Evolutionary conservation across 2,888 invertebrate genomes (phyloP), one percentile per base, ranked within the genome.

Genomic region (Orthosia gothica): DNA sequence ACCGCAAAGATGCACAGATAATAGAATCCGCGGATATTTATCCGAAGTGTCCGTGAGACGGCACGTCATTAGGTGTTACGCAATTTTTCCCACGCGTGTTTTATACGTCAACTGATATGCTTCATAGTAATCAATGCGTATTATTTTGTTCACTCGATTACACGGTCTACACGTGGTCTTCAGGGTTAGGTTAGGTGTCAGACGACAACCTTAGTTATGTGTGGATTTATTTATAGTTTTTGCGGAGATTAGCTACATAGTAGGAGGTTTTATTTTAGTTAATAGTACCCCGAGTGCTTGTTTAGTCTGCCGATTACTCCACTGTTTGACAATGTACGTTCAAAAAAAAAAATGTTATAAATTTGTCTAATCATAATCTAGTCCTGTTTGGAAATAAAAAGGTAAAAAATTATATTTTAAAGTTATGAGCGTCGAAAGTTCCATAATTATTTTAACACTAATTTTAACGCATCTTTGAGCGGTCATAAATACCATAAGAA

Each of bases 81-180:
- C 47, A 74, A 75, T 0, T 50, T 32, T 83, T 85, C 86, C 81
- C 82, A 82, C 84, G 84, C 65, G 70, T 69, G 32, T 71, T 73
- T 45, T 16, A 40, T 32, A 75, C 81, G 84, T 82, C 82, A 85
- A 68, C 3, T 66, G 79, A 82, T 85, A 78, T 23, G 66, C 9
- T 67, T 76, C 69, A 80, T 64, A 72, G 81, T 74, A 80, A 84
- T 81, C 67, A 64, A 73, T 70, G 52, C 67, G 52, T 69, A 81
- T 69, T 83, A 76, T 74, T 71, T 61, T 57, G 15, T 54, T 55
- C 58, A 45, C 11, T 32, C 16, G 3, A 20, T 15, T 50, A 16
- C 40, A 40, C 9, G 40, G 40, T 40, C 16, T 63, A 73, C 84
- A 84, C 85, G 81, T 81, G 81, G 74, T 50, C 11, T n/a, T 49